Conservation (phyloP, 2,797 vertebrate species). For the Gambusia yucatana region DNA sequence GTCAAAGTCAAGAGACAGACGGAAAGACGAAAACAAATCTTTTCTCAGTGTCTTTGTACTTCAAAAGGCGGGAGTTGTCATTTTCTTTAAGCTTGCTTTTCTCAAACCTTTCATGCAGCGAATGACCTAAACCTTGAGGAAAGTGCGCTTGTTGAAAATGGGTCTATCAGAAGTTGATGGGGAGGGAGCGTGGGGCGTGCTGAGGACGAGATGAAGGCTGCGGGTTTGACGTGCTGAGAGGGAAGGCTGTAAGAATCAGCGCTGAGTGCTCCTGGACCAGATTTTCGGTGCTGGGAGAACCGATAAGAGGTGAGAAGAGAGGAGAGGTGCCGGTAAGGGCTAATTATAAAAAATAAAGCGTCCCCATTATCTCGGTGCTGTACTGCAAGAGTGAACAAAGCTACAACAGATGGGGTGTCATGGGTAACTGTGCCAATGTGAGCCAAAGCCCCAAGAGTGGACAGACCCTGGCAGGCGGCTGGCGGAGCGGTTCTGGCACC, state of each 20-base stretch:
- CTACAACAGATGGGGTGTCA: slow-evolving; percentile 78
- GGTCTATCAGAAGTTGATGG: slow-evolving; percentile 51
- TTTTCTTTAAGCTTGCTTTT: slow-evolving; percentile 67
- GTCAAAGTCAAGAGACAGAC: slow-evolving; percentile 72
- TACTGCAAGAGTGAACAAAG: slow-evolving; percentile 69
- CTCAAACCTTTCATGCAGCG: slow-evolving; percentile 69
- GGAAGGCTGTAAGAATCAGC: slow-evolving; percentile 42
- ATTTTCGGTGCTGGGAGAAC: slow-evolving; percentile 52
- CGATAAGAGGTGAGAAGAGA: slow-evolving; percentile 53
- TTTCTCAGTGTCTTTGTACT: slow-evolving; percentile 74
- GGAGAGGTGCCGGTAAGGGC: slow-evolving; percentile 66
- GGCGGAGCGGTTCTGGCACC: slow-evolving; percentile 36
- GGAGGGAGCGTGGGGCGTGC: slow-evolving; percentile 45
- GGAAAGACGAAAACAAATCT: slow-evolving; percentile 67
- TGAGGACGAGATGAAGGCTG: slow-evolving; percentile 57
- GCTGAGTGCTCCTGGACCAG: slow-evolving; percentile 62
- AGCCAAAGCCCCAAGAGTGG: slow-evolving; percentile 63
- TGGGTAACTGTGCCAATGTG: slow-evolving; percentile 69
- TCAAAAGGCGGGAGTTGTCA: slow-evolving; percentile 71
- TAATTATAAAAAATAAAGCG: slow-evolving; percentile 78
- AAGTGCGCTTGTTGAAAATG: slow-evolving; percentile 59
- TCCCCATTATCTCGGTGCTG: slow-evolving; percentile 65
- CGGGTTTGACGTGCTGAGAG: slow-evolving; percentile 55
- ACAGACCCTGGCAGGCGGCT: slow-evolving; percentile 54
- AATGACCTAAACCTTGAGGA: slow-evolving; percentile 75